Base-by-base conservation (phyloP, 2,797 vertebrate species). In the Pantherophis vulpinus region DNA sequence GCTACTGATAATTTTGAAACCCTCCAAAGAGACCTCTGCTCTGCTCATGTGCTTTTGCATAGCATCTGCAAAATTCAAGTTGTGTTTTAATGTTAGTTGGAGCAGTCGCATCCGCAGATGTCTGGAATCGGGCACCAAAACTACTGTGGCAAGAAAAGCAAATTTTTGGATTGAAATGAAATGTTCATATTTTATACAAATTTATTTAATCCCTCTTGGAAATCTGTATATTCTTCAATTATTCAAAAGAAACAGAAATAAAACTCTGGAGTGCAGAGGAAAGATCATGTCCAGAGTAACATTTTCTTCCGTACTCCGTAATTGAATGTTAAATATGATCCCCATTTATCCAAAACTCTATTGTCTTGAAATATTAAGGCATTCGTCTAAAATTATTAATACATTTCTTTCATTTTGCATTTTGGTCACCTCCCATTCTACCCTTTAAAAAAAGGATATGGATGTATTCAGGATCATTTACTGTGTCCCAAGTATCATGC, bases 1-100 rank as follows among this genome's bases (percentile, higher is more conserved):
- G 87, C 94, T 91, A 14, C 27, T 60, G 79, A 83, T 95, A 91
- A 93, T 92, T 91, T 91, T 93, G 92, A 79, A 94, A 88, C 51
- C 90, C 29, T 91, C 74, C 74, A 66, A 94, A 91, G 90, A 96
- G 91, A 79, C 92, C 0, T 0, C 51, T 70, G 93, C 87, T 63
- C 70, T 63, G 87, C 88, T 91, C 51, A 5, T 86, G 74, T 93
- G 93, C 58, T 90, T 91, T 93, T 91, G 90, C 93, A 91, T 86
- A 89, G 90, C 87, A 66, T 91, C 70, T 66, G 25, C 47, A 20
- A 86, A 91, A 91, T 59, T 91, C 90, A 89, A 58, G 87, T 89
- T 58, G 51, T 88, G 56, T 74, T 56, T 88, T 91, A 83, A 93
- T 91, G 42, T 66, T 70, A 4, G 59, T 89, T 91, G 70, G 4